A percentile compares a stretch with the other conserved stretches of the same genome.
phyloP scores from a whole-genome alignment of 2,888 invertebrate genomes.

The Euzetes globulus region DNA sequence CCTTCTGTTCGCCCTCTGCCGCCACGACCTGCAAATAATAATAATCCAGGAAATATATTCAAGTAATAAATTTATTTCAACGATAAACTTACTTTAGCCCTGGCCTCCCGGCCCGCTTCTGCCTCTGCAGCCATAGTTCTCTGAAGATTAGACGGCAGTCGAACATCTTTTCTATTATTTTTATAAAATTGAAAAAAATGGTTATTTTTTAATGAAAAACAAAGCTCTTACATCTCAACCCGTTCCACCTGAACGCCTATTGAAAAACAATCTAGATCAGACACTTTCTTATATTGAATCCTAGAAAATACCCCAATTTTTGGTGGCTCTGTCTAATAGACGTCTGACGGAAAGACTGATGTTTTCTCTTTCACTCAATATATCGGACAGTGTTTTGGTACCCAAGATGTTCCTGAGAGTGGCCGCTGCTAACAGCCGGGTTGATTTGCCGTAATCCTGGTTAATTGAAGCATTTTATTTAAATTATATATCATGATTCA shows the following conservation, averaged over 20 bases:
- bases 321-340: slow-evolving; percentile 77
- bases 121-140: slow-evolving; percentile 79
- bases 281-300: not conserved
- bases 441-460: slow-evolving; percentile 59
- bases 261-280: not conserved
- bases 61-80: slow-evolving; percentile 73
- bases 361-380: slow-evolving; percentile 87
- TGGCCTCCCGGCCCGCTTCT: slow-evolving; percentile 69
- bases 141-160: slow-evolving; percentile 66
- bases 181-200: too few relatives aligned
- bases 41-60: slow-evolving; percentile 60
- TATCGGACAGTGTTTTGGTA: slow-evolving; percentile 87
- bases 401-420: slow-evolving; percentile 60
- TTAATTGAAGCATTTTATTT: slow-evolving; percentile 43
- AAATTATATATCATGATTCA: too few relatives aligned
- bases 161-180: slow-evolving; percentile 62
- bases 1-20: slow-evolving; percentile 93
- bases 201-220: not conserved
- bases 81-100: slow-evolving; percentile 60
- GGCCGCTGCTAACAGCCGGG: slow-evolving; percentile 59
- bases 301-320: slow-evolving; percentile 84
- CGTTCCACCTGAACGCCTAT: slow-evolving; percentile 87
- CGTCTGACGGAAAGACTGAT: slow-evolving; percentile 77
- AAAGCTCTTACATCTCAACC: slow-evolving; percentile 77
- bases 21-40: slow-evolving; percentile 63